Percentiles rank a stretch among this genome's conserved stretches.
Conservation (phyloP, 2,888 invertebrate genomes). For the Dynastes maya region DNA sequence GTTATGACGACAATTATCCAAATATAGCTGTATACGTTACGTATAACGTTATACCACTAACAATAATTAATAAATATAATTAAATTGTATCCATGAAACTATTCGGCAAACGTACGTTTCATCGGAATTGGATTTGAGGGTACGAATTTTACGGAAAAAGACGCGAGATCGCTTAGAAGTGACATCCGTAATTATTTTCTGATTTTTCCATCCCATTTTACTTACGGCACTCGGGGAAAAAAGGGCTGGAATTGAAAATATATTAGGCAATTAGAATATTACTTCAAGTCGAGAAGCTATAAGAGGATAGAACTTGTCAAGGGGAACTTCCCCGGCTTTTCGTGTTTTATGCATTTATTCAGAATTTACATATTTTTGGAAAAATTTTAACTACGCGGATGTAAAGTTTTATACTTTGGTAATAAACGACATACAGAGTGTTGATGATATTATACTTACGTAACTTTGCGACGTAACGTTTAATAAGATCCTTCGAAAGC, state of each 20-base stretch:
- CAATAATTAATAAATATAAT: conserved; percentile 13
- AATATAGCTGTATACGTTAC: background rate
- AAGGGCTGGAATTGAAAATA: conserved; percentile 9
- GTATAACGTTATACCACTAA: background rate
- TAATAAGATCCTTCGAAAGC: too few relatives aligned
- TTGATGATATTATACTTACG: too few relatives aligned
- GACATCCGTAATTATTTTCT: conserved; percentile 5
- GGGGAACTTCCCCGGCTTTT: background rate
- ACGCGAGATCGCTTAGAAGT: background rate
- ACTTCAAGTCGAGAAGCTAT: background rate
- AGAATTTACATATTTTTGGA: background rate
- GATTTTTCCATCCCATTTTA: background rate
- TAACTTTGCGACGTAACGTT: too few relatives aligned
- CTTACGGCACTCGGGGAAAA: background rate
- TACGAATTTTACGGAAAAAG: background rate
- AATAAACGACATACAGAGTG: background rate
- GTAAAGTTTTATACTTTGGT: background rate
- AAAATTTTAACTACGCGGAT: background rate
- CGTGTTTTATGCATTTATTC: background rate
- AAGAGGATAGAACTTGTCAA: conserved; percentile 5
- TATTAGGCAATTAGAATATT: conserved; percentile 21
- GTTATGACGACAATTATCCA: background rate
- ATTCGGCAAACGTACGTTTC: background rate
- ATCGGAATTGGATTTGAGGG: background rate
- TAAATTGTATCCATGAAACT: background rate